A percentile compares a stretch with the other conserved stretches of the same genome.
These are phyloP conservation scores for Phenacoccus solenopsis DNA, from an alignment of 1,140 invertebrate genomes.

Conservation along the genomic window DNA sequence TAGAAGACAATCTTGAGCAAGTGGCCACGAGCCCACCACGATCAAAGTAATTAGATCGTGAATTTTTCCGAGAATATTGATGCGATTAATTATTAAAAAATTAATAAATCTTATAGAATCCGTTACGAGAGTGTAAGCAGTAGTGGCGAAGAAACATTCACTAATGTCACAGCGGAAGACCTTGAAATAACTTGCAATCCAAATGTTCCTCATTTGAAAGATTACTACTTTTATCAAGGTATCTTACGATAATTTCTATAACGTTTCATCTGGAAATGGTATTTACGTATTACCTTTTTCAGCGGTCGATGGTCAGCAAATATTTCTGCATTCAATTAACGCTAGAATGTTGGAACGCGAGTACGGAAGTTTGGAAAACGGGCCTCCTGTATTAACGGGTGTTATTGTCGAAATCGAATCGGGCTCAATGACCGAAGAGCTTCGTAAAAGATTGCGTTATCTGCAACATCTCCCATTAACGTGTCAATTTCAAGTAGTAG, in stretches of 20 bases:
- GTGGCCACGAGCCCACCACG: background rate
- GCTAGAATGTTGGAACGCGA: conserved; percentile 74
- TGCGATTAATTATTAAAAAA: no score
- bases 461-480: conserved; percentile 79
- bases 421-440: conserved; percentile 66
- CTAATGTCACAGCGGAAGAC: background rate
- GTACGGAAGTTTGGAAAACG: conserved; percentile 66
- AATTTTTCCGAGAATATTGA: background rate
- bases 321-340: conserved; percentile 85
- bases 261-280: background rate
- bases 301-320: conserved; percentile 80
- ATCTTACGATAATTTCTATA: background rate
- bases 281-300: conserved; percentile 29
- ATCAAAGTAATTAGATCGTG: no score
- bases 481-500: conserved; percentile 78
- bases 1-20: background rate
- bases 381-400: conserved; percentile 57
- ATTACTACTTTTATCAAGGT: conserved; percentile 23
- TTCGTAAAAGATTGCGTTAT: conserved; percentile 62
- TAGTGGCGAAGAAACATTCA: background rate
- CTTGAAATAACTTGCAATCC: background rate
- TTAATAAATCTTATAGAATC: background rate
- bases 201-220: conserved; percentile 28
- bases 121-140: background rate
- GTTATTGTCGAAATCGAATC: conserved; percentile 72